Conservation (phyloP, 2,113 vertebrate genomes). For the Oplegnathus fasciatus region DNA sequence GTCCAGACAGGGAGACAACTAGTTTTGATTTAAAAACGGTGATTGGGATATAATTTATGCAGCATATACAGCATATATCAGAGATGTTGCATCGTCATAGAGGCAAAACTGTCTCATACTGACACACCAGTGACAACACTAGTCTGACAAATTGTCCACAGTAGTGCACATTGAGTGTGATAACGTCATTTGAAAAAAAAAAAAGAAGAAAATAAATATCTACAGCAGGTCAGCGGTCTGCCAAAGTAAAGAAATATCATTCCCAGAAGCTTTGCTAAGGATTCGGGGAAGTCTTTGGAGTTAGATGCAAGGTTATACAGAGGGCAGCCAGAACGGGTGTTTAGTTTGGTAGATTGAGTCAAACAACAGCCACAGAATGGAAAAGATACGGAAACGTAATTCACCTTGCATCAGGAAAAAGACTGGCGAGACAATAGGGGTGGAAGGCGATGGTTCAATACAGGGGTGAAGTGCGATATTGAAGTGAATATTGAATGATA, state of each 20-base stretch:
- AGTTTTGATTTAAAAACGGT: not conserved
- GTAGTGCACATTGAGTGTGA: slow-evolving; percentile 40
- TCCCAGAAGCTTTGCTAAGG: slow-evolving; percentile 78
- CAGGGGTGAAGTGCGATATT: slow-evolving; percentile 29
- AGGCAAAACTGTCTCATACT: not conserved
- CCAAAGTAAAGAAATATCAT: slow-evolving; percentile 79
- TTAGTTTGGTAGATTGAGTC: slow-evolving; percentile 72
- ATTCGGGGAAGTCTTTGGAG: slow-evolving; percentile 79
- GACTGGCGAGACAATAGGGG: slow-evolving; percentile 12
- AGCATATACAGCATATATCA: not conserved
- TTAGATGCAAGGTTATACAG: slow-evolving; percentile 74
- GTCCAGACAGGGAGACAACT: slow-evolving; percentile 11
- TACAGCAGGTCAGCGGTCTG: slow-evolving; percentile 69
- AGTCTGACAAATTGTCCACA: slow-evolving; percentile 56
- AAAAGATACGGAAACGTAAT: slow-evolving; percentile 63
- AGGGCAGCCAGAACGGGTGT: slow-evolving; percentile 76
- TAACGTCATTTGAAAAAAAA: slow-evolving; percentile 59
- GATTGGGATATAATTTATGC: not conserved
- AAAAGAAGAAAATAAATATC: slow-evolving; percentile 65
- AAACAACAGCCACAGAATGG: slow-evolving; percentile 65
- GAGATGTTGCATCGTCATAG: not conserved
- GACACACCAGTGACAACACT: slow-evolving; percentile 12
- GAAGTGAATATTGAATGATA: slow-evolving; percentile 38
- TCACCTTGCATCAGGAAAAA: slow-evolving; percentile 58
- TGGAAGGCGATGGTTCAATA: slow-evolving; percentile 25